Evolutionary conservation across 2,888 invertebrate species (phyloP).

Genomic region (Augiades crinisus): DNA sequence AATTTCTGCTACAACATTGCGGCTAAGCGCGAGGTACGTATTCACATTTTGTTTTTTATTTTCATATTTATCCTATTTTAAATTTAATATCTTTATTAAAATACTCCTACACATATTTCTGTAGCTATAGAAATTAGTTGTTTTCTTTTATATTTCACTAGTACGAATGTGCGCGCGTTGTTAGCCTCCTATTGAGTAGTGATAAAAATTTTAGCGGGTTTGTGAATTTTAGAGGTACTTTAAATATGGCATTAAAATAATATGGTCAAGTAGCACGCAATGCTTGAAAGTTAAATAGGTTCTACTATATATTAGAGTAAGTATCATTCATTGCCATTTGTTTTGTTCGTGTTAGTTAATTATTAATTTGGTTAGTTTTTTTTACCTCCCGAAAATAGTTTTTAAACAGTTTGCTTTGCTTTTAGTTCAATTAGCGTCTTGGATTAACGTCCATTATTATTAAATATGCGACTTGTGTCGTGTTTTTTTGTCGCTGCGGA

Average conservation of each 20-base stretch:
- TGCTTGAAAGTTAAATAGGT: neutral
- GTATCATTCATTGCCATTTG: neutral
- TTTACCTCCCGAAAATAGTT: neutral
- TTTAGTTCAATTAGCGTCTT: neutral
- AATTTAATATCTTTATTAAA: neutral
- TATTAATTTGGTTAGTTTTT: neutral
- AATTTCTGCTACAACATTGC: slow-evolving; percentile 1
- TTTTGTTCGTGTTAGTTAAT: no score
- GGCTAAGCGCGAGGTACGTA: slow-evolving; percentile 3
- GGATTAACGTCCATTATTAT: neutral
- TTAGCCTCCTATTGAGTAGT: neutral
- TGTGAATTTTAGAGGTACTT: neutral
- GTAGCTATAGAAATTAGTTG: neutral
- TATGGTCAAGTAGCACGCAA: neutral
- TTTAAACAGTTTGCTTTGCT: neutral
- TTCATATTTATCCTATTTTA: neutral
- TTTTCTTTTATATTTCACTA: neutral
- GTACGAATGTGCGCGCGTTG: slow-evolving; percentile 8
- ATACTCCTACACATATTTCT: neutral
- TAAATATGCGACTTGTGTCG: neutral
- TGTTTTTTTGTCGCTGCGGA: neutral
- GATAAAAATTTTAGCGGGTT: neutral
- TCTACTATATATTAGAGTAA: neutral
- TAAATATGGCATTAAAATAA: neutral
- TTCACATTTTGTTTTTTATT: neutral